Percentiles rank a stretch among this genome's conserved stretches.
phyloP scores from a whole-genome alignment of 2,888 invertebrate genomes.

The Troglohyphantes excavatus region DNA sequence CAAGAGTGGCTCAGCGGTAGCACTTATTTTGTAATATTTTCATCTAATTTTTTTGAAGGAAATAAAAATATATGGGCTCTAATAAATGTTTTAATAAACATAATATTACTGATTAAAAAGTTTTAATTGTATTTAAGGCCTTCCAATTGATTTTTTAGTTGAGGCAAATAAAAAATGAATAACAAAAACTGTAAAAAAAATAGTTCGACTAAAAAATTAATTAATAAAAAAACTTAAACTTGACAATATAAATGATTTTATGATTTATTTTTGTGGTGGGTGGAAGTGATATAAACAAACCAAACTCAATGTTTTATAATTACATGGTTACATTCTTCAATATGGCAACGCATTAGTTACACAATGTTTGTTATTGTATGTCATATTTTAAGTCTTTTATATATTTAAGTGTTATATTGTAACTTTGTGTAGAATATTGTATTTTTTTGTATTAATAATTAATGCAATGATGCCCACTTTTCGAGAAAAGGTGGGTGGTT shows the following conservation, averaged over 20 bases:
- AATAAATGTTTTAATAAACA: background rate
- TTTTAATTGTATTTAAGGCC: background rate
- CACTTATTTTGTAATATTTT: background rate
- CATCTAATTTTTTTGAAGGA: background rate
- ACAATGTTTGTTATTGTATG: constrained; percentile 56
- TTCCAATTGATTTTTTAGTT: too few relatives aligned
- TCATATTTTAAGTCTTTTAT: constrained; percentile 6
- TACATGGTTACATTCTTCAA: too few relatives aligned
- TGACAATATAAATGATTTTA: too few relatives aligned
- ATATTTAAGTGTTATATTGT: constrained; percentile 30
- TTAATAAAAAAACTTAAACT: too few relatives aligned
- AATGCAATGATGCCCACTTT: constrained; percentile 78
- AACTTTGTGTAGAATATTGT: background rate
- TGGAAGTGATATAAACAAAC: too few relatives aligned
- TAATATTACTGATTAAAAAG: too few relatives aligned
- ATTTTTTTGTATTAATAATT: constrained; percentile 17
- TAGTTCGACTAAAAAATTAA: too few relatives aligned
- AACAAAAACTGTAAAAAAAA: too few relatives aligned
- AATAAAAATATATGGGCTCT: background rate
- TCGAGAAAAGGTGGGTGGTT: constrained; percentile 77
- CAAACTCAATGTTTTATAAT: too few relatives aligned
- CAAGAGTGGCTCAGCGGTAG: background rate
- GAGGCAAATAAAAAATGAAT: too few relatives aligned
- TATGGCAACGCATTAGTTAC: constrained; percentile 21
- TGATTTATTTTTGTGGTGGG: too few relatives aligned